Percentiles rank a stretch among this genome's conserved stretches.
phyloP scores from a whole-genome alignment of 2,888 invertebrate species.

The Parthenolecanium corni region DNA sequence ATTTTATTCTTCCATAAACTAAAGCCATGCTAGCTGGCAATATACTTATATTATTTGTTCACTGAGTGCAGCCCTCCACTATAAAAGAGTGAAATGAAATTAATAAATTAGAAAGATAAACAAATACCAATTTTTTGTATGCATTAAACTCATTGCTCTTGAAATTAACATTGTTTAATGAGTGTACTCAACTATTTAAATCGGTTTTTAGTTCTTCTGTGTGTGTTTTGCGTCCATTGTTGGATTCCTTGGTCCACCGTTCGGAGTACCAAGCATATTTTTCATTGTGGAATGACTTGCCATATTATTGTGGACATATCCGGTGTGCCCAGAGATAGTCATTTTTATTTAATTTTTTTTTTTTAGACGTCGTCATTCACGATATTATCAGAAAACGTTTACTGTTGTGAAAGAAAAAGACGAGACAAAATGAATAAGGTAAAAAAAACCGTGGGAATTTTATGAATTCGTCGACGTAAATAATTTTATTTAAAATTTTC shows the following conservation, averaged over 20 bases:
- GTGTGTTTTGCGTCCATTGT: background rate
- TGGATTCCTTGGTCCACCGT: background rate
- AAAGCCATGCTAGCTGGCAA: too few relatives aligned
- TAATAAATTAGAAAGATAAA: constrained; percentile 11
- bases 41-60: too few relatives aligned
- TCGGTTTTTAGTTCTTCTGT: constrained; percentile 16
- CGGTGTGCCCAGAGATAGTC: background rate
- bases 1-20: too few relatives aligned
- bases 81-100: background rate
- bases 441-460: constrained; percentile 10
- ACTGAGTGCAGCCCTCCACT: too few relatives aligned
- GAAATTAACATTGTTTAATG: constrained; percentile 19
- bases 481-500: too few relatives aligned
- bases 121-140: background rate
- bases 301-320: constrained; percentile 23
- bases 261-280: background rate
- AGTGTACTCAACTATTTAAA: constrained; percentile 22
- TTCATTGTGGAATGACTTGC: constrained; percentile 21
- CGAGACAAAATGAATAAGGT: too few relatives aligned
- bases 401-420: constrained; percentile 9
- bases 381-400: constrained; percentile 24
- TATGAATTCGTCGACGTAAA: background rate
- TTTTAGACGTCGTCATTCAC: constrained; percentile 10
- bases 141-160: too few relatives aligned
- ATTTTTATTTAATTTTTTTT: background rate